These are phyloP conservation scores for Botrylloides violaceus DNA, from an alignment of 23 tunicate species.

Conservation along the genomic window DNA sequence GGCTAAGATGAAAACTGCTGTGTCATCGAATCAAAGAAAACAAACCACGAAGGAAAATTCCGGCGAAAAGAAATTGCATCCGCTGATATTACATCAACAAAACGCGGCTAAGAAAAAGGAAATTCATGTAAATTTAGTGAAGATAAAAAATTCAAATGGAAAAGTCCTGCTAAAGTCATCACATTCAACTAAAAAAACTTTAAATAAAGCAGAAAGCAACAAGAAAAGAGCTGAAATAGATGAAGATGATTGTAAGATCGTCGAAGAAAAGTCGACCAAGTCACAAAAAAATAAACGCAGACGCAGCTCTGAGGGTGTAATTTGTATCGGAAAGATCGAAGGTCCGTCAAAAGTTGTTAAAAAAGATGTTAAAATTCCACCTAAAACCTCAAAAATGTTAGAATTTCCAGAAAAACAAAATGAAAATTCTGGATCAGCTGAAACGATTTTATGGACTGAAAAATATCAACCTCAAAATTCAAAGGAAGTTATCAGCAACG, in stretches of 20 bases:
- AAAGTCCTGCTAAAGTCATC: too few species aligned
- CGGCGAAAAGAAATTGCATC: too few species aligned
- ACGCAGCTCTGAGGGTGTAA: neutral
- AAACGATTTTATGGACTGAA: conserved; percentile 18
- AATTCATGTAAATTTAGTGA: too few species aligned
- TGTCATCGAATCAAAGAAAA: too few species aligned
- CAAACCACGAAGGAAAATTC: too few species aligned
- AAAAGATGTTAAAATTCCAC: too few species aligned
- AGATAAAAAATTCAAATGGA: too few species aligned
- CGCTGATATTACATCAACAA: too few species aligned
- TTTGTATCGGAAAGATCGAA: neutral
- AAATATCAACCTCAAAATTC: conserved; percentile 16
- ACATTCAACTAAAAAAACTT: neutral
- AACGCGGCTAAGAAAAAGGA: too few species aligned
- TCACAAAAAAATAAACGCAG: neutral
- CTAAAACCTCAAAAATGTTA: too few species aligned
- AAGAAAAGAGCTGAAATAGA: neutral
- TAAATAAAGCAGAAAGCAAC: neutral
- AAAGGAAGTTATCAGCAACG: neutral
- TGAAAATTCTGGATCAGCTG: neutral
- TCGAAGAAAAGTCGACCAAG: neutral
- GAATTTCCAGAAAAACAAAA: neutral
- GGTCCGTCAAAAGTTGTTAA: neutral
- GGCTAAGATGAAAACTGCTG: too few species aligned
- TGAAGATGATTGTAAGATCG: neutral